Base-by-base conservation (phyloP, 2,113 vertebrate species). In the Laticauda laticaudata region DNA sequence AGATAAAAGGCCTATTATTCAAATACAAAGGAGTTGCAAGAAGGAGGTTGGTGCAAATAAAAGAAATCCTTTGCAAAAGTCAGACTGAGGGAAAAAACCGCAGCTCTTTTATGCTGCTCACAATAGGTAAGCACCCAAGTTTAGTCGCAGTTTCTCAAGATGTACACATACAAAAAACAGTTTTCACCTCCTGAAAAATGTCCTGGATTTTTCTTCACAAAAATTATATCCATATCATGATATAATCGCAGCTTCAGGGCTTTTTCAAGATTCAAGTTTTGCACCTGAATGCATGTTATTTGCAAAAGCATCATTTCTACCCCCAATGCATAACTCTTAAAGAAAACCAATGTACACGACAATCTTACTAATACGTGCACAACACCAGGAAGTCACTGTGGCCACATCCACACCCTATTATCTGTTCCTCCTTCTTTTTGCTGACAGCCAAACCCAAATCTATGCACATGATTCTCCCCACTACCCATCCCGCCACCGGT, bases 311-410 rank as follows among this genome's bases (percentile, higher is more conserved):
- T 89, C 9, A 2, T 23, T 24, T 59, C 34, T 59, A 39, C 92
- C 54, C 23, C 39, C 69, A 39, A 29, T 23, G 29, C 3, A 20
- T 39, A 85, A 94, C 55, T 61, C 92, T 64, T 57, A 3, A 64
- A 14, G 69, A 10, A 14, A 0, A 92, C 93, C 87, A 94, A 88
- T 91, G 95, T 90, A 7, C 87, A 61, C 45, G 0, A 94, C n/a
- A 90, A 85, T 18, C 10, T 85, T 92, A 93, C 96, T 94, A 90
- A 1, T 91, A 2, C 0, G 90, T 39, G 95, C 34, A 96, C 93
- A 93, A 96, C 51, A 96, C 95, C 93, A 43, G 95, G 93, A 95
- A 96, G 96, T 97, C 96, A 97, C 15, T 90, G 91, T n/a, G 26
- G 93, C 91, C 91, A 11, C 96, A 94, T 95, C 96, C 92, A 91